Conservation (phyloP, 2,888 invertebrate genomes). For the Punctoribates punctum region DNA sequence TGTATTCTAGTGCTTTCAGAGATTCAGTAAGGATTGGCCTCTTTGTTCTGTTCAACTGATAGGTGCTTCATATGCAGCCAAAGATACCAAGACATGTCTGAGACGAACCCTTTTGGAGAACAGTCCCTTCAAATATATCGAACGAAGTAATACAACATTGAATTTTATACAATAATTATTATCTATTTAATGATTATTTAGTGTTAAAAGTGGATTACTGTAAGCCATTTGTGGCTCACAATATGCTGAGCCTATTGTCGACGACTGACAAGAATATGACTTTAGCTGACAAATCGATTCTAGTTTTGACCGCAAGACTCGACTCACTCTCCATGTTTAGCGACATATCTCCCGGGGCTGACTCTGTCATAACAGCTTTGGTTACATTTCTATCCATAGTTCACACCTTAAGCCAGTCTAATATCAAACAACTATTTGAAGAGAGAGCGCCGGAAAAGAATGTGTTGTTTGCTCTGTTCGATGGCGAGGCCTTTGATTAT, state of each 20-base stretch:
- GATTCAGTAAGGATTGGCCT: slow-evolving; percentile 57
- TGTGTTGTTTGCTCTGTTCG: slow-evolving; percentile 46
- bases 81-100: slow-evolving; percentile 76
- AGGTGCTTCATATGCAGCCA: slow-evolving; percentile 84
- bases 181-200: no score
- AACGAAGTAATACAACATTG: slow-evolving; percentile 23
- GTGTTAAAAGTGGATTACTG: slow-evolving; percentile 60
- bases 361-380: slow-evolving; percentile 71
- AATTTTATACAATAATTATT: background rate
- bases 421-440: slow-evolving; percentile 11
- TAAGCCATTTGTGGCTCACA: slow-evolving; percentile 72
- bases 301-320: slow-evolving; percentile 75
- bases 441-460: slow-evolving; percentile 1
- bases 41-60: slow-evolving; percentile 83
- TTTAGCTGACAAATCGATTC: slow-evolving; percentile 49
- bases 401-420: slow-evolving; percentile 58
- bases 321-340: slow-evolving; percentile 87
- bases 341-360: slow-evolving; percentile 71
- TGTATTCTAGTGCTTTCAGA: background rate
- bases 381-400: slow-evolving; percentile 72
- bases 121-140: background rate
- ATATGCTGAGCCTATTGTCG: slow-evolving; percentile 66
- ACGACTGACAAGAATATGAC: slow-evolving; percentile 53
- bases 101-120: slow-evolving; percentile 57
- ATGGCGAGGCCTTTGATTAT: slow-evolving; percentile 81